phyloP scores from a whole-genome alignment of 2,888 invertebrate species.

The Ophion obscuratus region DNA sequence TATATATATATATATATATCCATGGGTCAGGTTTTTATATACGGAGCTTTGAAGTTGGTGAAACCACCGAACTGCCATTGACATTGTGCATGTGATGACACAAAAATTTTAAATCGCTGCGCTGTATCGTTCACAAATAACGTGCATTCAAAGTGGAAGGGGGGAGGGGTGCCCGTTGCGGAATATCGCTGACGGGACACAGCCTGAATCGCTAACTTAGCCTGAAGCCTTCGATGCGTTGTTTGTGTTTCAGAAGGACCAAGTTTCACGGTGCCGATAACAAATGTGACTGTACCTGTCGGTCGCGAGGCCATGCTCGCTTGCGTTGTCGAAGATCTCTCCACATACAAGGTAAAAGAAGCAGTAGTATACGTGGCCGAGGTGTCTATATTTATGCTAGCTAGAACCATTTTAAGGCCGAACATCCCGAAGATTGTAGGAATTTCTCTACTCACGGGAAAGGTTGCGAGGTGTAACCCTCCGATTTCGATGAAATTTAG shows the following conservation, averaged over 20 bases:
- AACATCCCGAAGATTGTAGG: too few species aligned
- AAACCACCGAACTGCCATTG: not conserved
- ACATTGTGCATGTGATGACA: not conserved
- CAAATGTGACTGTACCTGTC: slow-evolving; percentile 93
- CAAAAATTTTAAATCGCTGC: not conserved
- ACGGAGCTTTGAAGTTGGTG: slow-evolving; percentile 2
- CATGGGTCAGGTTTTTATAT: not conserved
- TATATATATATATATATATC: not conserved
- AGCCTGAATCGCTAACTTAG: slow-evolving; percentile 64
- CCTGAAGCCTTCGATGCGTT: slow-evolving; percentile 62
- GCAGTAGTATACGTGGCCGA: not conserved
- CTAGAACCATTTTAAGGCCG: not conserved
- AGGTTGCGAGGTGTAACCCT: too few species aligned
- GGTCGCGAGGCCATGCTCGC: slow-evolving; percentile 93
- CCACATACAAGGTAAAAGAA: slow-evolving; percentile 91
- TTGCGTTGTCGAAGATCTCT: slow-evolving; percentile 94
- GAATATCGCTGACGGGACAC: slow-evolving; percentile 19
- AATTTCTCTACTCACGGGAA: too few species aligned
- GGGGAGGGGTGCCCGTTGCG: not conserved
- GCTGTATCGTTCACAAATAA: slow-evolving; percentile 8
- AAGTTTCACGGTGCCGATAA: slow-evolving; percentile 92
- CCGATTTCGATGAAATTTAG: too few species aligned
- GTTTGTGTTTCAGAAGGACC: slow-evolving; percentile 89
- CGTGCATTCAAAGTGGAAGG: not conserved
- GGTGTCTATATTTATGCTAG: not conserved